Evolutionary conservation across 2,113 vertebrate species (phyloP), one percentile per base, ranked within the genome.

Genomic region (Panthera uncia): DNA sequence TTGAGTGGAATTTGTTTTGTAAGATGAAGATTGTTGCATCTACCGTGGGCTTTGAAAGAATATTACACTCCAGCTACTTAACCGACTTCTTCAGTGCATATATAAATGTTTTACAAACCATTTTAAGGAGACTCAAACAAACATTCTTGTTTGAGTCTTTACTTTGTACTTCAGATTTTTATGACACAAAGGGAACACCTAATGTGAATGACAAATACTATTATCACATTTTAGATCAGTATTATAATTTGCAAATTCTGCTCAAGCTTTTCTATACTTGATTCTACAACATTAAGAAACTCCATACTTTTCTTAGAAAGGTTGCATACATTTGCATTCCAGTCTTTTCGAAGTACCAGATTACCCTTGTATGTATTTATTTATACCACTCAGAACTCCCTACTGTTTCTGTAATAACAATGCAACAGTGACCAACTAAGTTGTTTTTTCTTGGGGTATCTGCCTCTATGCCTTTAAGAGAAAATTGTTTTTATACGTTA

Each of bases 1-100:
- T n/a, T 74, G 25, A 74, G 52, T 90, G 31, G 69, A 89, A 78
- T 94, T 97, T 96, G 33, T 95, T 86, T 87, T 68, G 8, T 71
- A 69, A 79, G 15, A 68, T 95, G 82, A 94, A 89, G 57, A 86
- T 79, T 63, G 87, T 41, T 94, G 45, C 25, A 68, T 83, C 57
- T 69, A 82, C 41, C 66, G 21, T 79, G 80, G 41, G 52, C 15
- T 90, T 84, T 92, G 84, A 90, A 97, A 74, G 85, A 71, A 71
- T 79, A 48, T 84, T 94, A 45, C 16, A 76, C 83, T 73, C 7
- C 31, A 92, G 25, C 1, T 82, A 89, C 65, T 85, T 55, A 86
- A 80, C 31, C 81, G 36, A 89, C 14, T 80, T 78, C 45, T 85
- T 83, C 21, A 94, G 31, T n/a, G 83, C n/a, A 63, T 66, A 90